Evolutionary conservation across 1,140 invertebrate genomes (phyloP), one percentile per base, ranked within the genome.

Genomic region (Philotrypesis tridentata): DNA sequence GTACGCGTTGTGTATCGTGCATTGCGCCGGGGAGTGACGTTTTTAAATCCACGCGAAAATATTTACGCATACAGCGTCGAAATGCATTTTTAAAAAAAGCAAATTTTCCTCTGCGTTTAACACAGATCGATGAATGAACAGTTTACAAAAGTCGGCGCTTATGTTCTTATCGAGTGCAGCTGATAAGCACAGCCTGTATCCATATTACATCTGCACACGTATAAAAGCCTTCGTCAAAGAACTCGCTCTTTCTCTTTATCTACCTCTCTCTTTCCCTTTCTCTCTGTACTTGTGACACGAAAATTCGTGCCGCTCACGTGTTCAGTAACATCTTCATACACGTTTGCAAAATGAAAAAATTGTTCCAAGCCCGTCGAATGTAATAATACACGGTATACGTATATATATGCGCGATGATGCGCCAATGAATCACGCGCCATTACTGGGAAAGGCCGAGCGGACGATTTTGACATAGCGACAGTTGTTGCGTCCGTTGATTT

Each of bases 401-500:
- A 12, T 12, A 40, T 11, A 14, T 14, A 43, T 43, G 40, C 17
- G 17, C 12, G 40, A 43, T 37, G 33, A 37, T 37, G 9, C 33
- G 33, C 9, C 3, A 37, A 37, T 37, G 33, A n/a, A 37, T 37
- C 33, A 60, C 55, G 12, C 55, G n/a, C n/a, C n/a, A n/a, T n/a
- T n/a, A 61, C 60, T 61, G 60, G 73, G 27, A 75, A 17, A 73
- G 71, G 31, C 12, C 27, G 65, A 37, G 25, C 65, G 21, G 48
- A 33, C 27, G 77, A 80, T 63, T 80, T 71, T 70, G 67, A 63
- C 68, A 80, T 80, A 68, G 31, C 55, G 48, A 33, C 21, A 68
- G 65, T 68, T 55, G 63, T 78, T 68, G 43, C 67, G 55, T 80
- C 55, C 68, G 70, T 80, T 73, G 70, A 80, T 80, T 80, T 80